These are phyloP conservation scores for Zaprionus capensis DNA, from an alignment of 1,140 invertebrate genomes.

Conservation along the genomic window DNA sequence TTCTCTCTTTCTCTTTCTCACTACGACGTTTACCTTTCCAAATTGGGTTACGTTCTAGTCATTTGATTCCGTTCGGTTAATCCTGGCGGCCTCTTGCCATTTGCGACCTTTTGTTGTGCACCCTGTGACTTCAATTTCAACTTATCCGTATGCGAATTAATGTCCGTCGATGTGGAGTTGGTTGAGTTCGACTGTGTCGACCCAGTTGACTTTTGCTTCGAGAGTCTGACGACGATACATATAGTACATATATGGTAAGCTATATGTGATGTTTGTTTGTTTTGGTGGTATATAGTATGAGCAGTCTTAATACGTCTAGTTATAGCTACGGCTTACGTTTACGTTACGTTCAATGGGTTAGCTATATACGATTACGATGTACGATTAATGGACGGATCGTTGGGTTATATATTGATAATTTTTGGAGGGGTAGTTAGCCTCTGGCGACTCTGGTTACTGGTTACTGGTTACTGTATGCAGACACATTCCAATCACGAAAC, in stretches of 20 bases:
- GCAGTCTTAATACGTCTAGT: neutral
- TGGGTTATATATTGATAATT: neutral
- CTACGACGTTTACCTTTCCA: constrained; percentile 13
- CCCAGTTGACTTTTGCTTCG: constrained; percentile 59
- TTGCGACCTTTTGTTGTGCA: constrained; percentile 4
- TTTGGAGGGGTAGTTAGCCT: neutral
- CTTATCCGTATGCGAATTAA: constrained; percentile 52
- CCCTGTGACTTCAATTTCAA: constrained; percentile 52
- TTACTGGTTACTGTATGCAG: too few species aligned
- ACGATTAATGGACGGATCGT: constrained; percentile 3
- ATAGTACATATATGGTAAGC: neutral
- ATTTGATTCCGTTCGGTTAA: neutral
- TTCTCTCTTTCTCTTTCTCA: neutral
- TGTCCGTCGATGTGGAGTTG: constrained; percentile 56
- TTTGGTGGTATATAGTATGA: neutral
- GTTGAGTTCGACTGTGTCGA: constrained; percentile 66
- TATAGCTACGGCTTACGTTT: constrained; percentile 1
- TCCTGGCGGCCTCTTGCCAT: constrained; percentile 17
- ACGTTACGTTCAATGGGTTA: neutral
- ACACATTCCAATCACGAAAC: constrained; percentile 1
- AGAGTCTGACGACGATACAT: constrained; percentile 57
- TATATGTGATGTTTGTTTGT: neutral
- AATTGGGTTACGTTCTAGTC: constrained; percentile 15
- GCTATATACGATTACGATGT: neutral
- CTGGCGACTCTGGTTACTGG: neutral